phyloP scores from a whole-genome alignment of 2,797 vertebrate genomes.

The Cyprinella venusta region DNA sequence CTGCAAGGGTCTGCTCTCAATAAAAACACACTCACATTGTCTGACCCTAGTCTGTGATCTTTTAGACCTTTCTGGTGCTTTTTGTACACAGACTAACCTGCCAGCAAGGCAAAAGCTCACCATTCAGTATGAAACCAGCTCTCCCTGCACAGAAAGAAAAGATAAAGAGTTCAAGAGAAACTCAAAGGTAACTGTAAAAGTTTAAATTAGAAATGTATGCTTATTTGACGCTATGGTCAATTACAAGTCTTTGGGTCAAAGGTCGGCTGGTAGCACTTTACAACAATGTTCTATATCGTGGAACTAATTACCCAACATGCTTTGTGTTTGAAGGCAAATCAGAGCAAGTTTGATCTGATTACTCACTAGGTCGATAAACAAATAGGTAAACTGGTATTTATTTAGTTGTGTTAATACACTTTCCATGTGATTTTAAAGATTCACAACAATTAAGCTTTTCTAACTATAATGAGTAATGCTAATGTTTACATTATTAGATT shows the following conservation, averaged over 20 bases:
- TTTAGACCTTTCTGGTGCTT: conserved; percentile 42
- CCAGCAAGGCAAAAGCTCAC: neutral
- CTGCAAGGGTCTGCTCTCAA: conserved; percentile 56
- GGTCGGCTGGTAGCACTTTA: neutral
- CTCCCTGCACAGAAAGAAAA: neutral
- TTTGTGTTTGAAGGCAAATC: neutral
- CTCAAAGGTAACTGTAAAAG: neutral
- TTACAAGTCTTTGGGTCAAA: neutral
- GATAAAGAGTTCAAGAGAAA: neutral
- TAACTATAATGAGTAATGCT: neutral
- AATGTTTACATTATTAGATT: neutral
- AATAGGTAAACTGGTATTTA: neutral
- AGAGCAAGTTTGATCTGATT: neutral
- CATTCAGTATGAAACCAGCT: conserved; percentile 2
- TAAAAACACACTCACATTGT: conserved; percentile 66
- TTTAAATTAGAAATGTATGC: neutral
- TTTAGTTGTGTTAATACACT: neutral
- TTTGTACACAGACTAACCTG: conserved; percentile 36
- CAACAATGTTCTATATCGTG: neutral
- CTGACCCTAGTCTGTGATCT: conserved; percentile 54
- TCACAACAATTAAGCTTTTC: neutral
- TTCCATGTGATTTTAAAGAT: neutral
- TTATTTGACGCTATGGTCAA: neutral
- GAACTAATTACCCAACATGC: neutral
- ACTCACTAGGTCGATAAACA: too few species aligned